Conservation (phyloP, 2,113 vertebrate species). For the Ondatra zibethicus region DNA sequence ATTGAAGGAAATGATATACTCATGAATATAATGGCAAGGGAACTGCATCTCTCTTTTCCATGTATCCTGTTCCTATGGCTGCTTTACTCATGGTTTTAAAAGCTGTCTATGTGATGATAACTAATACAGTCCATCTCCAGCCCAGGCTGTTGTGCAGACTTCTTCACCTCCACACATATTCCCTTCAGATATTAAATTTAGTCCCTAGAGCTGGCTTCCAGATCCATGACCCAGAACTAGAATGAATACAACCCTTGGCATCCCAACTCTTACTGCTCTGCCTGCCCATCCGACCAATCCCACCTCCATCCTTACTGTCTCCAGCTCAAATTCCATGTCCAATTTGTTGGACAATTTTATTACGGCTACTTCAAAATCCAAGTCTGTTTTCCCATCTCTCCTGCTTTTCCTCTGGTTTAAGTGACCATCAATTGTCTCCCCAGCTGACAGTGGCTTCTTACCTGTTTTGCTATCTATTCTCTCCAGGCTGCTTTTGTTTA, state of each 20-base stretch:
- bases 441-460: not conserved
- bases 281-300: not conserved
- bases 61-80: not conserved
- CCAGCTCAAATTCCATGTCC: not conserved
- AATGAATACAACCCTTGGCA: not conserved
- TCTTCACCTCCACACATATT: not conserved
- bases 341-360: not conserved
- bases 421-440: not conserved
- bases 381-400: not conserved
- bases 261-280: not conserved
- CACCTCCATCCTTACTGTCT: not conserved
- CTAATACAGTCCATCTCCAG: not conserved
- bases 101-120: not conserved
- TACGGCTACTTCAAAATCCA: not conserved
- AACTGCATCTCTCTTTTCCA: not conserved
- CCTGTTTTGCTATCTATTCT: not conserved
- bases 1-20: not conserved
- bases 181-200: not conserved
- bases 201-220: not conserved
- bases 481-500: not conserved
- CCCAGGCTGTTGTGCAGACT: not conserved
- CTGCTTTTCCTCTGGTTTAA: not conserved
- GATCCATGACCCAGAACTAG: not conserved
- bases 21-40: not conserved
- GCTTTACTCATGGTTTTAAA: slow-evolving; percentile 18